phyloP scores from a whole-genome alignment of 2,888 invertebrate species.

The Taphrorychus bicolor region DNA sequence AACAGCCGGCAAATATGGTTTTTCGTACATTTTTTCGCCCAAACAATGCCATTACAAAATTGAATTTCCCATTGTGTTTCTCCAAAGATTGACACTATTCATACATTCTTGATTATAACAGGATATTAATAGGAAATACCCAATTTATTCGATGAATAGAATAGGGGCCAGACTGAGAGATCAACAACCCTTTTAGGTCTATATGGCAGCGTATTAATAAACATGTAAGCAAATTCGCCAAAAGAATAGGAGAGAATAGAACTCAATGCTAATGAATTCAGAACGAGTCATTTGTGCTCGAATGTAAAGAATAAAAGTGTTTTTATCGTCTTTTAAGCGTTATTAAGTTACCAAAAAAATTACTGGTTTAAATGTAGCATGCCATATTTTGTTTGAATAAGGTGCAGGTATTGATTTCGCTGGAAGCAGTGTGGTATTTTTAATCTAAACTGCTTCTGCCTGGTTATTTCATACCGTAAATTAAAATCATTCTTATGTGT shows the following conservation, averaged over 20 bases:
- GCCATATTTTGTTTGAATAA: background rate
- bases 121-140: background rate
- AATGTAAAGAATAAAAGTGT: background rate
- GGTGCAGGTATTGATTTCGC: background rate
- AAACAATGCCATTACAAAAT: background rate
- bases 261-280: conserved; percentile 1
- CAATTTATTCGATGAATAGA: background rate
- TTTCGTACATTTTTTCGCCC: background rate
- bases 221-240: conserved; percentile 5
- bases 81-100: conserved; percentile 1
- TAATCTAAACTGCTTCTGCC: background rate
- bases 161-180: conserved; percentile 1
- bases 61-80: background rate
- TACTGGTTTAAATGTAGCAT: no score
- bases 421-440: background rate
- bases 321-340: background rate
- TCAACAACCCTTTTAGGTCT: conserved; percentile 1
- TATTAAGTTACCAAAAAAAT: no score
- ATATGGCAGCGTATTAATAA: background rate
- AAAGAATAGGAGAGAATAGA: background rate
- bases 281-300: background rate
- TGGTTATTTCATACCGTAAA: background rate
- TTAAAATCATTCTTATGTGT: conserved; percentile 5
- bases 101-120: background rate
- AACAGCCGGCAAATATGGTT: background rate